Evolutionary conservation across 2,113 vertebrate species (phyloP), one percentile per base, ranked within the genome.

Genomic region (Garra rufa): DNA sequence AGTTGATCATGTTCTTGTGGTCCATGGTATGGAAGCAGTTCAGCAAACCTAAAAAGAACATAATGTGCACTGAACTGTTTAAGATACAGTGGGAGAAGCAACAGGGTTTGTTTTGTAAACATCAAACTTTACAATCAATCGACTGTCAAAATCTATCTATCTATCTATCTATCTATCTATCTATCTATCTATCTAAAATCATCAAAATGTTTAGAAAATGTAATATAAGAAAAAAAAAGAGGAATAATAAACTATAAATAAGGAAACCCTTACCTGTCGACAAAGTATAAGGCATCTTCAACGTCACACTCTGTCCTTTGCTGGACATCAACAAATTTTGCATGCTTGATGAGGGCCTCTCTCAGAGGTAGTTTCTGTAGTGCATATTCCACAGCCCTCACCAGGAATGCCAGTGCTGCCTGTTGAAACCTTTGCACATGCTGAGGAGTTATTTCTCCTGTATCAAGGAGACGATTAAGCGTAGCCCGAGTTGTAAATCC

Each of bases 221-320:
- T 44, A 59, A 21, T 59, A 59, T n/a, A n/a, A 7, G 55, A 59
- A 59, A 59, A n/a, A n/a, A 59, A 59, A n/a, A n/a, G n/a, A n/a
- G 21, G 55, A 59, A 59, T n/a, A 59, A 24, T 59, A 59, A 59
- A 59, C n/a, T n/a, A n/a, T n/a, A n/a, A n/a, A n/a, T 59, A 59
- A 59, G 55, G 19, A 59, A 59, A 59, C 55, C 55, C 55, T n/a
- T 59, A 59, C 55, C 55, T 59, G 55, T 59, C 55, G 21, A 59
- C 55, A 59, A 59, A 59, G 55, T 59, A 59, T 21, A 59, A 59
- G 55, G 55, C 55, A 59, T 59, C 55, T 59, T 59, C 55, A 21
- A 59, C 21, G 4, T 21, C 19, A 21, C 21, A 59, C 55, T 59
- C 55, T 6, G 55, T 59, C 55, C 55, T 59, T 21, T 59, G 55